Conservation (phyloP, 2,797 vertebrate species). For the Nyctalus aviator region DNA sequence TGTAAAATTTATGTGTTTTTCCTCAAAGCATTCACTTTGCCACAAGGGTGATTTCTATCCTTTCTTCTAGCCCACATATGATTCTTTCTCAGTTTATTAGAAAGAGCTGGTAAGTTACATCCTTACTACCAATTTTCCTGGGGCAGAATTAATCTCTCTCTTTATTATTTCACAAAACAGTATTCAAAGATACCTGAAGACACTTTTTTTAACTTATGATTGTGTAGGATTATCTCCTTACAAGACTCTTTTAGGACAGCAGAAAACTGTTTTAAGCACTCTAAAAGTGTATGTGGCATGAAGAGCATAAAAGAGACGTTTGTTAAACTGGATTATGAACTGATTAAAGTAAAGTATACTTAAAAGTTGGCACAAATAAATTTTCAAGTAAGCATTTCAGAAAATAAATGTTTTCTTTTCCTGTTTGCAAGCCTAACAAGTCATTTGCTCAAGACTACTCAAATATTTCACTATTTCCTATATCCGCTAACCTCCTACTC, state of each 20-base stretch:
- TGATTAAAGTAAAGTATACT: not conserved
- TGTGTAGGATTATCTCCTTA: not conserved
- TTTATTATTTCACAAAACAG: slow-evolving; percentile 21
- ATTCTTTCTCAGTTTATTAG: not conserved
- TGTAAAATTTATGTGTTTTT: not conserved
- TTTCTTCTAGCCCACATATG: not conserved
- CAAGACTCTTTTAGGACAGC: not conserved
- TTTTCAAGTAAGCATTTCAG: not conserved
- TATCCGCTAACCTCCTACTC: not conserved
- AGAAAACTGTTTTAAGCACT: not conserved
- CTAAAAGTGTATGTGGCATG: not conserved
- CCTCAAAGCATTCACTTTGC: not conserved
- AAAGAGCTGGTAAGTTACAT: not conserved
- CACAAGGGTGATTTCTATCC: not conserved
- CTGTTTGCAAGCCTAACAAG: not conserved
- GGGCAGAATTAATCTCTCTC: not conserved
- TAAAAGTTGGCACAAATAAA: not conserved
- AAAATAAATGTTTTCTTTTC: not conserved
- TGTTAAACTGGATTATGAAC: not conserved
- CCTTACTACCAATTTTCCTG: not conserved
- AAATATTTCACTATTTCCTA: not conserved
- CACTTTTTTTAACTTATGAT: not conserved
- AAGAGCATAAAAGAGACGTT: not conserved
- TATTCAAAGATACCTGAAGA: not conserved
- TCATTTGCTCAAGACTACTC: not conserved